Conservation (phyloP, 2,113 vertebrate genomes). For the Malaclemys terrapin region DNA sequence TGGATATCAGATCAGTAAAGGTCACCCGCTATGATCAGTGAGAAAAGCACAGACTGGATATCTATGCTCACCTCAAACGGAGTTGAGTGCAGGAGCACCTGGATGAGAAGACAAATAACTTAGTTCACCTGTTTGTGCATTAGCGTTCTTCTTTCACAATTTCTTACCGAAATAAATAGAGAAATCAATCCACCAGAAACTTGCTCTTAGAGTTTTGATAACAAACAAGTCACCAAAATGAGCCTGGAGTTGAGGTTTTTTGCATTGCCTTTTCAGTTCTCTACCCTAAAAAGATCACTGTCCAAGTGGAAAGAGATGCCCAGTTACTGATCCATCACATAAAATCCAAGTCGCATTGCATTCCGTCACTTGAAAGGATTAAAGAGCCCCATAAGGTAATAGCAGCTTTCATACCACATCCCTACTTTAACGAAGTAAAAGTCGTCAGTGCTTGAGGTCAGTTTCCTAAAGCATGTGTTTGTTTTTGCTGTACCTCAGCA, state of each 20-base stretch:
- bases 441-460: neutral
- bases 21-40: fast-evolving
- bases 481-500: neutral
- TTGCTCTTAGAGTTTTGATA: neutral
- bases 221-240: neutral
- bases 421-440: neutral
- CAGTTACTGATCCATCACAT: neutral
- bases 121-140: neutral
- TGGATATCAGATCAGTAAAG: fast-evolving
- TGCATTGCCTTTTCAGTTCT: neutral
- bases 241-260: neutral
- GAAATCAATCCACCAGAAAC: neutral
- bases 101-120: neutral
- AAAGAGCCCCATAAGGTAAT: neutral
- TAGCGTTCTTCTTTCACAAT: neutral
- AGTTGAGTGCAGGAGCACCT: neutral
- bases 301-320: neutral
- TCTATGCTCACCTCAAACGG: neutral
- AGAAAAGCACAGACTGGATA: fast-evolving
- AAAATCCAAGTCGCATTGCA: neutral
- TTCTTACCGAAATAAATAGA: neutral
- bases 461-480: neutral
- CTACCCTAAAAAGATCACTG: neutral
- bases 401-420: neutral
- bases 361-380: neutral